Evolutionary conservation across 2,113 vertebrate genomes (phyloP).

Genomic region (Syngnathus floridae): DNA sequence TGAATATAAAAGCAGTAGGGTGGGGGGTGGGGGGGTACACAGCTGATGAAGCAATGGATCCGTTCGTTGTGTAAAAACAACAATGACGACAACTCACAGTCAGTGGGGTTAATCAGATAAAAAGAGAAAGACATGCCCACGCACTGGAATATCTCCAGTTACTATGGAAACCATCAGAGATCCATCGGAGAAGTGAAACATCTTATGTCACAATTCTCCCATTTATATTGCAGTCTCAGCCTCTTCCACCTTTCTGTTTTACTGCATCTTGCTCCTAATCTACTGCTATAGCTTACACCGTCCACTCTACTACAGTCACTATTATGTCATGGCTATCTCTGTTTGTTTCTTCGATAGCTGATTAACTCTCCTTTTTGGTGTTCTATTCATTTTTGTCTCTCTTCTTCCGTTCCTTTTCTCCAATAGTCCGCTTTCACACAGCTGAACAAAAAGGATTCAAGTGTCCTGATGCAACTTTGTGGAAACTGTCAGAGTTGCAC

Average conservation of each 20-base stretch:
- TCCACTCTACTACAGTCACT: slow-evolving; percentile 1
- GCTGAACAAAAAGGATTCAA: slow-evolving; percentile 44
- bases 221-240: slow-evolving; percentile 13
- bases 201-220: slow-evolving; percentile 55
- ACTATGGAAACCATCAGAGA: slow-evolving; percentile 63
- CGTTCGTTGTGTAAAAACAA: slow-evolving; percentile 16
- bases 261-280: slow-evolving; percentile 16
- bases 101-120: slow-evolving; percentile 61
- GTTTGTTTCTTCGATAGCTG: slow-evolving; percentile 3
- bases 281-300: slow-evolving; percentile 8
- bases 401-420: slow-evolving; percentile 20
- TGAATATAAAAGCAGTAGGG: neutral
- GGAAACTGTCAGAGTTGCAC: slow-evolving; percentile 54
- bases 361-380: slow-evolving; percentile 3
- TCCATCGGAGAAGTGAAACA: slow-evolving; percentile 50
- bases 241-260: slow-evolving; percentile 20
- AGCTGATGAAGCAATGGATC: slow-evolving; percentile 25
- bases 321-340: slow-evolving; percentile 2
- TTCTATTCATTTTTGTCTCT: neutral
- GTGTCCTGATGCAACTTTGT: slow-evolving; percentile 57
- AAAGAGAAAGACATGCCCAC: slow-evolving; percentile 51
- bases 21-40: slow-evolving; percentile 6
- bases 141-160: slow-evolving; percentile 65
- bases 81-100: slow-evolving; percentile 36
- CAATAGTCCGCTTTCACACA: slow-evolving; percentile 23